phyloP scores from a whole-genome alignment of 1,140 invertebrate species.

The Druon quercuslanigerum region DNA sequence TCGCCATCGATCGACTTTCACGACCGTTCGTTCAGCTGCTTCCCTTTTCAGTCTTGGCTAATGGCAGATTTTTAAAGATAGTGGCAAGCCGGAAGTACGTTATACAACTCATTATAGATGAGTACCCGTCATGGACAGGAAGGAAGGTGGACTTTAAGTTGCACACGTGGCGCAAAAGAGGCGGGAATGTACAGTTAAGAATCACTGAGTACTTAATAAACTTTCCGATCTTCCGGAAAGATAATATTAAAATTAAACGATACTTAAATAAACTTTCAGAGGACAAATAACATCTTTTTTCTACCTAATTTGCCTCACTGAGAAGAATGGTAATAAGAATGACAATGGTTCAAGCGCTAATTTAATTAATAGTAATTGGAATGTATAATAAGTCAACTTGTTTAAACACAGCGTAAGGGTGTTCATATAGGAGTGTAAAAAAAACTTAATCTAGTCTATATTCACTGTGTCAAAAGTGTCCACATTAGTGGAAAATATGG shows the following conservation, averaged over 20 bases:
- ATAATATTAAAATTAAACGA: slow-evolving; percentile 30
- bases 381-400: too few relatives aligned
- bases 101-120: slow-evolving; percentile 28
- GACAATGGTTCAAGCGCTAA: too few relatives aligned
- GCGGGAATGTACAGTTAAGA: slow-evolving; percentile 17
- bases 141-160: slow-evolving; percentile 22
- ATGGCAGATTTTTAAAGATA: slow-evolving; percentile 27
- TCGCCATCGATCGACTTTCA: slow-evolving; percentile 27
- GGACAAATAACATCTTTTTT: too few relatives aligned
- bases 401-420: too few relatives aligned
- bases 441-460: too few relatives aligned
- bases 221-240: slow-evolving; percentile 23
- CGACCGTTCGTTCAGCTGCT: slow-evolving; percentile 23
- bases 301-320: too few relatives aligned
- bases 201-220: slow-evolving; percentile 22
- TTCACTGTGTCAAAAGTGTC: too few relatives aligned
- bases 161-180: slow-evolving; percentile 25
- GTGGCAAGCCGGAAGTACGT: slow-evolving; percentile 17
- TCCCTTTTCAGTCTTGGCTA: slow-evolving; percentile 17
- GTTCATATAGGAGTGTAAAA: too few relatives aligned
- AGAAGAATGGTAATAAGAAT: too few relatives aligned
- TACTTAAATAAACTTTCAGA: slow-evolving; percentile 19
- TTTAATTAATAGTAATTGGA: too few relatives aligned
- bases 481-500: too few relatives aligned
- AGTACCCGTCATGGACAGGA: neutral